Base-by-base conservation (phyloP, 2,113 vertebrate species). In the Poicephalus meyeri region DNA sequence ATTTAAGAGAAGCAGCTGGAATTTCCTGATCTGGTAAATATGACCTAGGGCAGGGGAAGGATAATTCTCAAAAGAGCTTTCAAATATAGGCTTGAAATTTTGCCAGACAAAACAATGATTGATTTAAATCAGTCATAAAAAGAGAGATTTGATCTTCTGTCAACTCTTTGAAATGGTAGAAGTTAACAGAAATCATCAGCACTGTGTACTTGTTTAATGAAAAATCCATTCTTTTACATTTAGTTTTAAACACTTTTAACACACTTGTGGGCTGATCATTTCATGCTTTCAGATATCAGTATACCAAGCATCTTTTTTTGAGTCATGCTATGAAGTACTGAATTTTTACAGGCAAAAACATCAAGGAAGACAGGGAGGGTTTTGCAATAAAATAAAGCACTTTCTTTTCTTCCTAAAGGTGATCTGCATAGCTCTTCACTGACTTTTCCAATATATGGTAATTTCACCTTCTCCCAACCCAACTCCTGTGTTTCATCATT, bases 21-120 rank as follows among this genome's bases (percentile, higher is more conserved):
- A 96, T 97, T 94, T 96, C 88, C 95, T 97, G 93, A 92, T 94
- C 91, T 94, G 86, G 65, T 52, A 89, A 73, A 88, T 84, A 93
- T 20, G 84, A 88, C 44, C 46, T 61, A 52, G 41, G n/a, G 52
- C 52, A 42, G 52, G 72, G 61, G 77, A 92, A 69, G 41, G n/a
- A 84, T 49, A 93, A 94, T 69, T 92, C 95, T 89, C 92, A 76
- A 61, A 90, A 93, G 88, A 86, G 47, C 58, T 94, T 96, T 95
- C 73, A 94, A 87, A 96, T 29, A 25, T 28, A 5, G 64, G 33
- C 70, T 87, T 93, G 80, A 69, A 96, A 85, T 94, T 91, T 79
- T 89, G 73, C 86, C 19, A 10, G 80, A 79, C 77, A 92, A 92
- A 93, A 95, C 68, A 95, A 84, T n/a, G 83, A 95, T 81, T 91